Conservation (phyloP, 1,140 invertebrate species). For the Brachionus manjavacas region DNA sequence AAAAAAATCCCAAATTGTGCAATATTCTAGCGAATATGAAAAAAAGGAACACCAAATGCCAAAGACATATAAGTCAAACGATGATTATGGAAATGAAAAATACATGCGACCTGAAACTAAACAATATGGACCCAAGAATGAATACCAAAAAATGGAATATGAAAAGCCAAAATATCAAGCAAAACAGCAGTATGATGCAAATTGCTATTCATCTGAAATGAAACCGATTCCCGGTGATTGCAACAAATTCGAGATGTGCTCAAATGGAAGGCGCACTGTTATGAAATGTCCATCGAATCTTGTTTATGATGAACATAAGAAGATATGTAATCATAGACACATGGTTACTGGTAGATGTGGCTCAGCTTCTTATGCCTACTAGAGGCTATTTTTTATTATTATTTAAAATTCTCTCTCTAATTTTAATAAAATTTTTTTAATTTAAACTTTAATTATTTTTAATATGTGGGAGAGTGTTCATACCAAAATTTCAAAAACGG, state of each 20-base stretch:
- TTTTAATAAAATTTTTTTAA: not conserved
- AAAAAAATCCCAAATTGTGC: not conserved
- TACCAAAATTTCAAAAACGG: no score
- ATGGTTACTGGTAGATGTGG: not conserved
- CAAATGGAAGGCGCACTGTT: not conserved
- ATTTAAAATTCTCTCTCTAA: not conserved
- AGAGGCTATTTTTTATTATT: not conserved
- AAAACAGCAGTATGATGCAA: not conserved
- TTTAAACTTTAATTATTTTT: not conserved
- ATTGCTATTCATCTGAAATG: constrained; percentile 16
- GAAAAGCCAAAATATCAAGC: not conserved
- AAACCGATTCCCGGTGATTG: not conserved
- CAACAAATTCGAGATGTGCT: not conserved
- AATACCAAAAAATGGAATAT: not conserved
- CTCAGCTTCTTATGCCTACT: not conserved
- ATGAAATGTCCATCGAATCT: not conserved
- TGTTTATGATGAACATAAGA: not conserved
- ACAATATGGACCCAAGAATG: not conserved
- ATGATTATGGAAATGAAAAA: not conserved
- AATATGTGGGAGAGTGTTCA: no score
- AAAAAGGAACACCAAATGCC: not conserved
- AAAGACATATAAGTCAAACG: not conserved
- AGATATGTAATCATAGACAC: constrained; percentile 24
- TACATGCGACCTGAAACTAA: not conserved
- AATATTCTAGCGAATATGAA: not conserved